Evolutionary conservation across 2,113 vertebrate species (phyloP), one percentile per base, ranked within the genome.

Genomic region (Leptobrachium ailaonicum): DNA sequence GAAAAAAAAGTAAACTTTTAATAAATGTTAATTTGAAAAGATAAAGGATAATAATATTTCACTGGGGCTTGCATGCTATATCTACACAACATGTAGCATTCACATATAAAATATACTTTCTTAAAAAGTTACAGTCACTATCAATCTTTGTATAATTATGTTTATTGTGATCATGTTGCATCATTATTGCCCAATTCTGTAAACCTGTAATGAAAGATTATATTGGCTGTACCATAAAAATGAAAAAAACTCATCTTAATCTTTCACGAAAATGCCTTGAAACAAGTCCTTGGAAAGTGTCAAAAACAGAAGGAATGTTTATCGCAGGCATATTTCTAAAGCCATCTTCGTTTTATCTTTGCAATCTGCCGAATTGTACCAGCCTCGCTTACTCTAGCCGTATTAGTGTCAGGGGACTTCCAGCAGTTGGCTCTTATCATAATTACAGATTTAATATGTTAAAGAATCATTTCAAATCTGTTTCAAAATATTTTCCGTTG

Each of bases 241-340:
- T 60, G 11, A 60, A 60, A 12, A 13, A 60, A 60, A 4, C 56
- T 14, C 56, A 13, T 69, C 12, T 50, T 45, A 42, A 71, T 50
- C 44, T 71, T 71, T 12, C 44, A 47, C n/a, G 43, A 71, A 50
- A 50, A 20, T 71, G 68, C 9, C 4, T 50, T 32, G 40, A 45
- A 66, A 66, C 9, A 75, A 53, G 11, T 71, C 74, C 63, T 63
- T 41, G 32, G 62, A 76, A 66, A 41, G 40, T 76, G 63, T 3
- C 62, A 66, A 43, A 14, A 40, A 76, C 74, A 76, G 20, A 76
- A 66, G 73, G 74, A 66, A n/a, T 12, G 43, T 66, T 67, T 76
- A 66, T 66, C 63, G 41, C 12, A 6, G n/a, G 3, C 32, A 14
- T 14, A 76, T 12, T 4, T 8, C n/a, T 73, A 41, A 60, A 42